These are phyloP conservation scores for Takifugu bimaculatus DNA, from an alignment of 2,113 vertebrate genomes.

Conservation along the genomic window DNA sequence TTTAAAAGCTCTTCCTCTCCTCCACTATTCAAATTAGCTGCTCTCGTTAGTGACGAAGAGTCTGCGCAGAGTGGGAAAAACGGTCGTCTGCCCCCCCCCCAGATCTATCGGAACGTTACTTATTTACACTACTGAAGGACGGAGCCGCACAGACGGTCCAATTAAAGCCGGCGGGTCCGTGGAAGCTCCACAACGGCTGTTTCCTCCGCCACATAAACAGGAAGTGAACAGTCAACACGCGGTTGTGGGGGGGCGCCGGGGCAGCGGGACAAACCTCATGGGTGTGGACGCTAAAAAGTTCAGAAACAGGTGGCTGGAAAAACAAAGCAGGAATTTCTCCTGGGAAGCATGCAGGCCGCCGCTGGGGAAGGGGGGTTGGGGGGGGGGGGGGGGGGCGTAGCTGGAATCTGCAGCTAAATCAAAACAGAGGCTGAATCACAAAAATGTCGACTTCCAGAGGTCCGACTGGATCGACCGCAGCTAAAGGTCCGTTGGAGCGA, in stretches of 20 bases:
- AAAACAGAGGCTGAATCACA: neutral
- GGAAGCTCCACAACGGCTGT: neutral
- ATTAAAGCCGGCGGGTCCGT: neutral
- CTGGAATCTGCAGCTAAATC: too few relatives aligned
- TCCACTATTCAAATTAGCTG: neutral
- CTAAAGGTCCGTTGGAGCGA: neutral
- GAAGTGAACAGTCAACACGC: constrained; percentile 28
- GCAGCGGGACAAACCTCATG: constrained; percentile 13
- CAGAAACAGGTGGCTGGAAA: constrained; percentile 38
- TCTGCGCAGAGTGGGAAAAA: neutral
- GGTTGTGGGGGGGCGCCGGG: constrained; percentile 21
- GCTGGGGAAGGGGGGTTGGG: neutral
- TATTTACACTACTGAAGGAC: neutral
- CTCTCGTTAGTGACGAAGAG: too few relatives aligned
- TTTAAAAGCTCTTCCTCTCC: neutral
- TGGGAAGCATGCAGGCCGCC: constrained; percentile 2
- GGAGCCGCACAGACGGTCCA: too few relatives aligned
- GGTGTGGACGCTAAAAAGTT: constrained; percentile 28
- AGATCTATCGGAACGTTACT: too few relatives aligned
- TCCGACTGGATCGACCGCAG: too few relatives aligned
- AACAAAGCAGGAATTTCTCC: constrained; percentile 17
- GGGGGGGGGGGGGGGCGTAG: neutral
- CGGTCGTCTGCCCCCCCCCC: too few relatives aligned
- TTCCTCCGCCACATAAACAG: constrained; percentile 31
- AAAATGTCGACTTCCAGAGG: neutral